Evolutionary conservation across 2,797 vertebrate species (phyloP).

Genomic region (Kryptolebias ocellatus): DNA sequence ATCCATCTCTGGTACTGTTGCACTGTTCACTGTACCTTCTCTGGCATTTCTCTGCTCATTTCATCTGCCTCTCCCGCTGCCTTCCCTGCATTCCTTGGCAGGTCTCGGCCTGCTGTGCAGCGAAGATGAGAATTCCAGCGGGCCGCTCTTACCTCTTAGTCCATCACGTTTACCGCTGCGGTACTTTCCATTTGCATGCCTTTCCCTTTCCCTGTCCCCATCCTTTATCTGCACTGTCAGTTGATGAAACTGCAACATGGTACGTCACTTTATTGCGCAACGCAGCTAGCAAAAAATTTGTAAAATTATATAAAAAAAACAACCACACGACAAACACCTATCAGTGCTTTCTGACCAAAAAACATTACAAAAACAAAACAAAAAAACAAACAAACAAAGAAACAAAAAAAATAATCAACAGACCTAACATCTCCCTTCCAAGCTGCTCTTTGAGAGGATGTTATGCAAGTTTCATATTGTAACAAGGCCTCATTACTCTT

Average conservation of each 20-base stretch:
- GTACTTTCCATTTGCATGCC: conserved; percentile 30
- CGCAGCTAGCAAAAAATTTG: conserved; percentile 20
- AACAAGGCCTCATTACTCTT: conserved; percentile 42
- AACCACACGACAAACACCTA: conserved; percentile 5
- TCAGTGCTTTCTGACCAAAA: not conserved
- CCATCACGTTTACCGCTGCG: conserved; percentile 21
- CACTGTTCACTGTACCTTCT: conserved; percentile 14
- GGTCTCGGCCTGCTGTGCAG: conserved; percentile 67
- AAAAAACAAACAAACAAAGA: too few relatives aligned
- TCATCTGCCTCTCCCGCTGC: conserved; percentile 41
- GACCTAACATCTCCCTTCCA: conserved; percentile 24
- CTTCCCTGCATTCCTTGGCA: conserved; percentile 74
- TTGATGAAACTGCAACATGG: not conserved
- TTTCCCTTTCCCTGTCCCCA: not conserved
- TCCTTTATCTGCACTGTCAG: not conserved
- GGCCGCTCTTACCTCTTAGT: conserved; percentile 38
- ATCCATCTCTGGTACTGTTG: not conserved
- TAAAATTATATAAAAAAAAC: not conserved
- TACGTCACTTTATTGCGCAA: not conserved
- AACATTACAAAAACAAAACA: too few relatives aligned
- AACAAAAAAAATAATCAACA: conserved; percentile 6
- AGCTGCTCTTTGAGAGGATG: conserved; percentile 49
- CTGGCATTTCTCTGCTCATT: conserved; percentile 15
- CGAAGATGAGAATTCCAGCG: conserved; percentile 55
- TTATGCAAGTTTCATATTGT: conserved; percentile 61